Conservation (phyloP, 2,797 vertebrate species). For the Tauraco hartlaubi region DNA sequence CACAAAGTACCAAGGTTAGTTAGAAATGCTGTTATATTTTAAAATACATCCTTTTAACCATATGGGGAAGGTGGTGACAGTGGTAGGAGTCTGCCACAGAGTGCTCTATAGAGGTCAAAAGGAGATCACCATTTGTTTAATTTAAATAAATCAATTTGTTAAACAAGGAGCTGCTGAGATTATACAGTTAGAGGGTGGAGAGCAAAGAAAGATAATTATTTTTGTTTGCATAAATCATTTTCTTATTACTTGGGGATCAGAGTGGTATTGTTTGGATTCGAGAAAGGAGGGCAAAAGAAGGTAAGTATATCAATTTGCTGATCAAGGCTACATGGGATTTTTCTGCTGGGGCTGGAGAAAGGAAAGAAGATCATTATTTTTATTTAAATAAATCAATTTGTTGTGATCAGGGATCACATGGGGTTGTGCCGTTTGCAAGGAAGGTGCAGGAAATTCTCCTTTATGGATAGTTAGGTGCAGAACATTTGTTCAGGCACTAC, state of each 20-base stretch:
- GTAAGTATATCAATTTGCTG: constrained; percentile 66
- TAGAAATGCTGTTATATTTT: not conserved
- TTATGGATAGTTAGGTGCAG: not conserved
- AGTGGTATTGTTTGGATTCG: constrained; percentile 39
- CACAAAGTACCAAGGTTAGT: not conserved
- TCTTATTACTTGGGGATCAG: constrained; percentile 77
- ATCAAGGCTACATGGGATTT: constrained; percentile 59
- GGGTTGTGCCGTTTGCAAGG: not conserved
- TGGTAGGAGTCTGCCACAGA: not conserved
- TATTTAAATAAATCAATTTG: constrained; percentile 79
- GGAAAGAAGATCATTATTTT: constrained; percentile 69
- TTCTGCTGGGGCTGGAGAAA: constrained; percentile 38
- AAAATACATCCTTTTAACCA: not conserved
- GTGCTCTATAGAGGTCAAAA: constrained; percentile 50
- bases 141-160: constrained; percentile 76
- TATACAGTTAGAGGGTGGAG: constrained; percentile 47
- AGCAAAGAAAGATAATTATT: constrained; percentile 71
- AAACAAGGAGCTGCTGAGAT: constrained; percentile 67
- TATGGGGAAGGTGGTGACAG: not conserved
- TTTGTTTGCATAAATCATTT: constrained; percentile 79
- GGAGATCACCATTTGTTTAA: constrained; percentile 61
- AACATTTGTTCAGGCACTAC: not conserved
- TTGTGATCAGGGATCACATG: constrained; percentile 64
- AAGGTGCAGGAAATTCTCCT: constrained; percentile 40
- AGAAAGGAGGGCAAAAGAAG: constrained; percentile 62